Base-by-base conservation (phyloP, 30 jellyfish, hydroid and myxozoan genomes). In the Cassiopea andromeda region DNA sequence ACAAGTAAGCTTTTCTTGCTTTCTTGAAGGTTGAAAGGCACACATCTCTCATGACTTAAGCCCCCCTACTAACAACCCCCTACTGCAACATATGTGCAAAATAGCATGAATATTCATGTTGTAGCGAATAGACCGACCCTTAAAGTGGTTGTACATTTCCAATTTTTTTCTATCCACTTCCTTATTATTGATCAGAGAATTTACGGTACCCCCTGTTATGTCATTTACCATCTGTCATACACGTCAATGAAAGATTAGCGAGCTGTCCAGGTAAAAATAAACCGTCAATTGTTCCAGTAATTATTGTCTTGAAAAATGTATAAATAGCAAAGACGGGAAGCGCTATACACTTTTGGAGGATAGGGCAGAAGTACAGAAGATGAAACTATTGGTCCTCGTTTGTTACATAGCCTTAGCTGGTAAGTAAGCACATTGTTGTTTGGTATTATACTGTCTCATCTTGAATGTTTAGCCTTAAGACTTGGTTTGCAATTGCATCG, bases 341-440 rank as follows among this genome's bases (percentile, higher is more conserved):
- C 2, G 8, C 15, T 44, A 2, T 60, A 58, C 47, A 84, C 64
- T 86, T 89, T 66, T 64, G 49, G 83, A 87, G 46, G 66, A 84
- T 17, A 46, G 15, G 71, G 27, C 79, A 70, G 68, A 69, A 49
- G 80, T 73, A 16, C 7, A 9, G 84, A 73, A 9, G 38, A 89
- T 89, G 96, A 89, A 89, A 92, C 66, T 81, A 17, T 60, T 81
- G 89, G 82, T 81, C 78, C 84, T 81, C 7, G 16, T 81, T 47
- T 18, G 74, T 80, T 81, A 83, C 89, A 59, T 89, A 46, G 88
- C 96, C 59, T 48, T 73, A 44, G 92, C 89, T 72, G 92, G 96
- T 89, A 71, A 64, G 95, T 78, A 9, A 18, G 1, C 12, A 54
- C 7, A 3, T 54, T 54, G 12, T 54, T 6, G 12, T 54, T 54